Evolutionary conservation across 2,888 invertebrate species (phyloP), one percentile per base, ranked within the genome.

Genomic region (Dysmachus trigonus): DNA sequence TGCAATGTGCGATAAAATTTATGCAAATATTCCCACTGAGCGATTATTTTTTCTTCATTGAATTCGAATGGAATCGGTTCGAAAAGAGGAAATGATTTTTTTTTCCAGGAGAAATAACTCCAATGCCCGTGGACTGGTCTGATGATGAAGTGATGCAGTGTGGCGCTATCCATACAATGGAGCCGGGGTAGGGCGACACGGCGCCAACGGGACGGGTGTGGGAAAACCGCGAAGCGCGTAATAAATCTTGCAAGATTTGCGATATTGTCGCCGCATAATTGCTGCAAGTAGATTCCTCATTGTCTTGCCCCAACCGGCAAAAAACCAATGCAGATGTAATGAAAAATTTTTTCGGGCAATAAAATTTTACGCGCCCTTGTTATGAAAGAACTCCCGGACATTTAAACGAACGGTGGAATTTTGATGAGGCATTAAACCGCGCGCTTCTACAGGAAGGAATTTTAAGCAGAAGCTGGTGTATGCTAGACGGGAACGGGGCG

Each of bases 251-350:
- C 72, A 86, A 62, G 86, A 77, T 84, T 86, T 86, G 84, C 79
- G 86, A 77, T 83, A 84, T 74, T 86, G 83, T 86, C 62, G 62
- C 71, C 83, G 84, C 84, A 86, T 86, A 86, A 86, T 86, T 86
- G 86, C 86, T 31, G 82, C 86, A 74, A 82, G 82, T 31, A 35
- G 82, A 86, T n/a, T 74, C n/a, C n/a, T 31, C 33, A 31, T 33
- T 74, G 74, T 74, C 74, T 74, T 62, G 10, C 6, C 22, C 18
- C 10, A n/a, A 27, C 35, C 27, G 18, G 8, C n/a, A 33, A 33
- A 35, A 74, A n/a, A 35, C 18, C 74, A 62, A 33, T 74, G 74
- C 35, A 31, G 74, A 33, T 35, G 18, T 74, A 74, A 31, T 74
- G 31, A 74, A 74, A 74, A 74, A 33, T 74, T 31, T 74, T 74